Evolutionary conservation across 2,888 invertebrate genomes (phyloP).

Genomic region (Helicoverpa assulta): DNA sequence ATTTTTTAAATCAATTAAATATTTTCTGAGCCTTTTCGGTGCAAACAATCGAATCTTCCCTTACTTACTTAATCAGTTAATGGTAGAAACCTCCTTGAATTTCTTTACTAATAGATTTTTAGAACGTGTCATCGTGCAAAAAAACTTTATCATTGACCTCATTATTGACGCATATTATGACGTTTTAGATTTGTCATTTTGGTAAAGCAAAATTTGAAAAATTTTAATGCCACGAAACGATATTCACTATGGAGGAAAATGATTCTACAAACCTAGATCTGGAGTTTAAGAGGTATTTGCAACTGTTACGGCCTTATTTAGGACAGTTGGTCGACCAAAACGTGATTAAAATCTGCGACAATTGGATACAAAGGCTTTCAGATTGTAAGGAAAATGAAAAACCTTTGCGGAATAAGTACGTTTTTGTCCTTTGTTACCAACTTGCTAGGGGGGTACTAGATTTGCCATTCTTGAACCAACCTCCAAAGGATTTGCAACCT

Average conservation of each 20-base stretch:
- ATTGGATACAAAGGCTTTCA: slow-evolving; percentile 83
- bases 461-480: slow-evolving; percentile 76
- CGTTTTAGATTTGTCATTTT: slow-evolving; percentile 36
- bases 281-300: slow-evolving; percentile 82
- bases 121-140: not conserved
- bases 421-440: slow-evolving; percentile 82
- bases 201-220: slow-evolving; percentile 33
- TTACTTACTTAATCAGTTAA: too few relatives aligned
- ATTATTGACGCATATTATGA: slow-evolving; percentile 5
- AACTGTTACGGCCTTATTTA: slow-evolving; percentile 81
- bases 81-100: slow-evolving; percentile 10
- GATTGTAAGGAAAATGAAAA: slow-evolving; percentile 76
- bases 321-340: slow-evolving; percentile 75
- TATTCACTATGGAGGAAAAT: slow-evolving; percentile 73
- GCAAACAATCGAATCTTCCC: too few relatives aligned
- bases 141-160: not conserved
- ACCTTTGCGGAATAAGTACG: slow-evolving; percentile 79
- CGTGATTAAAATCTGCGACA: slow-evolving; percentile 77
- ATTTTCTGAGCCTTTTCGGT: too few relatives aligned
- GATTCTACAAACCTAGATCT: slow-evolving; percentile 73
- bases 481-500: slow-evolving; percentile 69
- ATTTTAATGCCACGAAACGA: slow-evolving; percentile 16
- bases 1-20: too few relatives aligned
- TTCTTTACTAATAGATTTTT: too few relatives aligned
- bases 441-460: slow-evolving; percentile 78